phyloP scores from a whole-genome alignment of 2,888 invertebrate species.

The Drosophila monieri region DNA sequence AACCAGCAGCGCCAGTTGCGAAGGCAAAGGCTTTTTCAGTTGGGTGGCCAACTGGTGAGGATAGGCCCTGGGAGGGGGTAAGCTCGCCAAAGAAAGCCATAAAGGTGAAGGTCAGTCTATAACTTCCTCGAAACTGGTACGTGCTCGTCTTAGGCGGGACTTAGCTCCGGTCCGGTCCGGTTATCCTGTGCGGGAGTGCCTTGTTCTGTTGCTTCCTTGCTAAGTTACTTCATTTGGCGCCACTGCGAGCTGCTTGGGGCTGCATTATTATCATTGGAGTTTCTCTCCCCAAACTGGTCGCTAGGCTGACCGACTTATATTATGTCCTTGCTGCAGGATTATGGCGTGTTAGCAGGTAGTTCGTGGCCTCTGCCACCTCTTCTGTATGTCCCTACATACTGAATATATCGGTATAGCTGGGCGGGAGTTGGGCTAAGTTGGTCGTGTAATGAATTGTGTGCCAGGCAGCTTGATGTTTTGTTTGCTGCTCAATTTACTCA shows the following conservation, averaged over 20 bases:
- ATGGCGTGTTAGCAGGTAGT: slow-evolving; percentile 66
- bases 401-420: slow-evolving; percentile 1
- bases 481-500: slow-evolving; percentile 46
- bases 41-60: slow-evolving; percentile 8
- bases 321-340: slow-evolving; percentile 62
- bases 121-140: slow-evolving; percentile 30
- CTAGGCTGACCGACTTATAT: slow-evolving; percentile 52
- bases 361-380: slow-evolving; percentile 42
- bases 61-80: slow-evolving; percentile 1
- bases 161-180: slow-evolving; percentile 23
- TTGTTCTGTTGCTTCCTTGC: slow-evolving; percentile 20
- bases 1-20: slow-evolving; percentile 3
- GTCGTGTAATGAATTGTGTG: slow-evolving; percentile 57
- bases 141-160: slow-evolving; percentile 38
- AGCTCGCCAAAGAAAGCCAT: slow-evolving; percentile 23
- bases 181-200: slow-evolving; percentile 16
- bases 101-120: slow-evolving; percentile 45
- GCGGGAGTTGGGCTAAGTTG: slow-evolving; percentile 21
- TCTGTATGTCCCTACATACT: slow-evolving; percentile 24
- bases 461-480: slow-evolving; percentile 31
- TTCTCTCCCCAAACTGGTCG: slow-evolving; percentile 42
- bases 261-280: slow-evolving; percentile 72
- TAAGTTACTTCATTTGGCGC: slow-evolving; percentile 64
- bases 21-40: slow-evolving; percentile 30
- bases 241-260: slow-evolving; percentile 61